phyloP scores from a whole-genome alignment of 2,113 vertebrate genomes.

The Tragelaphus scriptus region DNA sequence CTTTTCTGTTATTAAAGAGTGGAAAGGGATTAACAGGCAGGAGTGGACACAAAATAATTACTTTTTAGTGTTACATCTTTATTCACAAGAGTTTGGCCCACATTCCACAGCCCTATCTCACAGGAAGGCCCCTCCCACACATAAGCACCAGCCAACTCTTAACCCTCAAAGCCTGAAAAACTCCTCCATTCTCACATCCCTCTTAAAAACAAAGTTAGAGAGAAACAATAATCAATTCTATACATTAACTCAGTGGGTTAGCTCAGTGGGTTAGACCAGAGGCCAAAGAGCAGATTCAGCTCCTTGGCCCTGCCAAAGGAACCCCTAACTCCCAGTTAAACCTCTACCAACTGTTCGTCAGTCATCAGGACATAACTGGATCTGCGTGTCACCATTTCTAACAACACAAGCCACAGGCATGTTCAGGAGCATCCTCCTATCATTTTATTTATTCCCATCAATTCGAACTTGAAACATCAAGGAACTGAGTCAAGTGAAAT shows the following conservation, averaged over 20 bases:
- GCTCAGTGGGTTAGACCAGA: not conserved
- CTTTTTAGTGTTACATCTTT: not conserved
- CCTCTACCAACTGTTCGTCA: not conserved
- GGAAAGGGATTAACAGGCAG: not conserved
- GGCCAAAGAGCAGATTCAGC: not conserved
- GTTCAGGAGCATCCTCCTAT: not conserved
- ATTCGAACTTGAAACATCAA: not conserved
- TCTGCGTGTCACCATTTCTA: not conserved
- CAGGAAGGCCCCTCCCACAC: not conserved
- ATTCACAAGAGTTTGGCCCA: not conserved
- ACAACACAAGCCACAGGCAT: not conserved
- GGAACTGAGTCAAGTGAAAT: not conserved
- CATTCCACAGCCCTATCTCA: not conserved
- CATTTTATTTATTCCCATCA: not conserved
- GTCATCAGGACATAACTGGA: not conserved
- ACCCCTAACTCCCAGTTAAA: not conserved
- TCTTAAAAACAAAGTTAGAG: not conserved
- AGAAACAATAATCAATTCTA: not conserved
- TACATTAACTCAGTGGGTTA: not conserved
- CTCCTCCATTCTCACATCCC: not conserved
- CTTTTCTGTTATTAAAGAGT: not conserved
- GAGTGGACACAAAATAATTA: not conserved
- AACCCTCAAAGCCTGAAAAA: not conserved
- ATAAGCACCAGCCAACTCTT: not conserved
- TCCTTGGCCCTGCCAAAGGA: not conserved